These are phyloP conservation scores for Neotoma lepida DNA, from an alignment of 2,113 vertebrate species.

Conservation along the genomic window DNA sequence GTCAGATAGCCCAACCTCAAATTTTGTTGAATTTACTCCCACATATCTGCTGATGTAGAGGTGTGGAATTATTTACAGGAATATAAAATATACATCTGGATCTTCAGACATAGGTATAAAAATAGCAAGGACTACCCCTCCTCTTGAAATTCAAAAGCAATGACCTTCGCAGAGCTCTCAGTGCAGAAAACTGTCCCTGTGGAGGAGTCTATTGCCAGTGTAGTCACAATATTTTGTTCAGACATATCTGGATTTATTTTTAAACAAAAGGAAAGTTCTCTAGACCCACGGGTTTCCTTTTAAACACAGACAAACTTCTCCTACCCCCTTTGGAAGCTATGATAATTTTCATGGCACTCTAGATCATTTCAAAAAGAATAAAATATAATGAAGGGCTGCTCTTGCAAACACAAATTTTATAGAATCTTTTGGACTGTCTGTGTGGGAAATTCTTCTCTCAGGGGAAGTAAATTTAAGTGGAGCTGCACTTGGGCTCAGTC, in stretches of 20 bases:
- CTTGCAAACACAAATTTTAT: slow-evolving; percentile 69
- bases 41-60: neutral
- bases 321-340: slow-evolving; percentile 53
- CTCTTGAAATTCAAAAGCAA: slow-evolving; percentile 59
- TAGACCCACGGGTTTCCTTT: slow-evolving; percentile 56
- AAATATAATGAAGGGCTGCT: slow-evolving; percentile 66
- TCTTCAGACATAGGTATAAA: slow-evolving; percentile 28
- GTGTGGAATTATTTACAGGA: neutral
- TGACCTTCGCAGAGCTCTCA: slow-evolving; percentile 50
- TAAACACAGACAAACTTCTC: slow-evolving; percentile 51
- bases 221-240: slow-evolving; percentile 36
- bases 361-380: slow-evolving; percentile 70
- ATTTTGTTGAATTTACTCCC: neutral
- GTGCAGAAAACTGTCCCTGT: neutral
- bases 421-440: slow-evolving; percentile 64
- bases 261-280: slow-evolving; percentile 62
- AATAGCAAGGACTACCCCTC: neutral
- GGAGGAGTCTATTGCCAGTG: slow-evolving; percentile 19
- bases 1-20: neutral
- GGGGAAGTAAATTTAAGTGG: slow-evolving; percentile 73
- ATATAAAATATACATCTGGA: neutral
- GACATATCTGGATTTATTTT: slow-evolving; percentile 65
- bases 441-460: slow-evolving; percentile 76
- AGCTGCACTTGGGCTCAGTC: slow-evolving; percentile 67
- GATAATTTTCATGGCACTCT: slow-evolving; percentile 58